These are phyloP conservation scores for Melanophora roralis DNA, from an alignment of 2,888 invertebrate genomes.

Conservation along the genomic window DNA sequence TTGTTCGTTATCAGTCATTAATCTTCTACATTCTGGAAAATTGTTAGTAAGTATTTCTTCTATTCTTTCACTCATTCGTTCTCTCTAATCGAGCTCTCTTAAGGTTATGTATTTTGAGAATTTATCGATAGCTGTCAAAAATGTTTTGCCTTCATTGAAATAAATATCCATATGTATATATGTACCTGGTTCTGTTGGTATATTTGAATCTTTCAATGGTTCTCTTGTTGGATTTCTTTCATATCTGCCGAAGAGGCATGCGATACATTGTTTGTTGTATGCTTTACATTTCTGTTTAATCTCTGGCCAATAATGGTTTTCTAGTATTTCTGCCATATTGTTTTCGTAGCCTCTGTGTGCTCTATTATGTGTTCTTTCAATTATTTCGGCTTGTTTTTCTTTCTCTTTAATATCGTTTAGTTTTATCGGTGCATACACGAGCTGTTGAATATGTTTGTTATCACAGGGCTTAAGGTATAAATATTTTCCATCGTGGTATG, in stretches of 20 bases:
- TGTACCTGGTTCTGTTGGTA: conserved; percentile 6
- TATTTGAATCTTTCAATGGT: background rate
- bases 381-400: background rate
- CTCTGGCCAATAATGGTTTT: background rate
- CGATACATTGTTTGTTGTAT: background rate
- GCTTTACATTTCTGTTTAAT: background rate
- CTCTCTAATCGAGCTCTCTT: conserved; percentile 18
- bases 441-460: background rate
- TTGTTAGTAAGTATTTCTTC: conserved; percentile 31
- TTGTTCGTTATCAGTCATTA: conserved; percentile 28
- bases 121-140: conserved; percentile 14
- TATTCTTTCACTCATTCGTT: conserved; percentile 6
- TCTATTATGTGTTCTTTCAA: conserved; percentile 2
- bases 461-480: background rate
- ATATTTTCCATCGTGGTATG: conserved; percentile 19
- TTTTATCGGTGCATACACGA: background rate
- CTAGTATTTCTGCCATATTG: background rate
- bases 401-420: background rate
- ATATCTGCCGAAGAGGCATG: background rate
- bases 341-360: background rate
- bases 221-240: background rate
- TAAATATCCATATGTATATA: conserved; percentile 22
- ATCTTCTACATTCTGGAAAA: conserved; percentile 18
- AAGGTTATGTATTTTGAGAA: conserved; percentile 24
- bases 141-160: conserved; percentile 1